Percentiles rank a stretch among this genome's conserved stretches.
These are phyloP conservation scores for Nycticebus coucang DNA, from an alignment of 2,113 vertebrate species.

Conservation along the genomic window DNA sequence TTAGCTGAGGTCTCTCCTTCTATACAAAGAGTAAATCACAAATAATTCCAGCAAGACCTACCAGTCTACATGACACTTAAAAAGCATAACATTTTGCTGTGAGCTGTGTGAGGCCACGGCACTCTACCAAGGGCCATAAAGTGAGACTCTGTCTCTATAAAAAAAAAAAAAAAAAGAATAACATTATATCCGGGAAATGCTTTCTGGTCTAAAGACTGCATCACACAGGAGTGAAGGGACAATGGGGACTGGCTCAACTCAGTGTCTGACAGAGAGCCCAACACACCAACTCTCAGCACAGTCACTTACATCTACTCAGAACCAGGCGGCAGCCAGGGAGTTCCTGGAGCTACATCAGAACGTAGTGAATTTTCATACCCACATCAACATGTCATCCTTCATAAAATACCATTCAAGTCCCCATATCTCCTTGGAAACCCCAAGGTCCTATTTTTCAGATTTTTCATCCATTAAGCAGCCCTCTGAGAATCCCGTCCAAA, in stretches of 20 bases:
- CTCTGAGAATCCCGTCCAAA: neutral
- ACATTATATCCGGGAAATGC: neutral
- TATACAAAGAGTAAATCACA: neutral
- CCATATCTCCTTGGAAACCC: neutral
- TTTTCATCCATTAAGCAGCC: neutral
- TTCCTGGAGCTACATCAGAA: neutral
- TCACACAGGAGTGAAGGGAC: neutral
- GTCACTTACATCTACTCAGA: slow-evolving; percentile 7
- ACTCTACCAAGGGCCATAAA: too few species aligned
- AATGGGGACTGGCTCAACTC: slow-evolving; percentile 17
- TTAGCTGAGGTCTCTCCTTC: neutral
- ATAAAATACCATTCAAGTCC: slow-evolving; percentile 20
- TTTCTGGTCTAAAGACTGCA: neutral
- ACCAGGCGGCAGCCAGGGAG: slow-evolving; percentile 8
- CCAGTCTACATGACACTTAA: neutral
- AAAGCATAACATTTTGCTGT: too few species aligned
- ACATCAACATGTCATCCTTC: neutral
- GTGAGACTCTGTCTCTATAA: too few species aligned
- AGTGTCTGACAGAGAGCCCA: neutral
- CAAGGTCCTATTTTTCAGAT: neutral
- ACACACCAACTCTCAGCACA: neutral
- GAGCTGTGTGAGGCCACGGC: too few species aligned
- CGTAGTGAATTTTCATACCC: slow-evolving; percentile 26
- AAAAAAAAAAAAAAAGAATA: too few species aligned
- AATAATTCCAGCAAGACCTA: neutral